phyloP scores from a whole-genome alignment of 2,113 vertebrate species.

The Ariopsis seemanni region DNA sequence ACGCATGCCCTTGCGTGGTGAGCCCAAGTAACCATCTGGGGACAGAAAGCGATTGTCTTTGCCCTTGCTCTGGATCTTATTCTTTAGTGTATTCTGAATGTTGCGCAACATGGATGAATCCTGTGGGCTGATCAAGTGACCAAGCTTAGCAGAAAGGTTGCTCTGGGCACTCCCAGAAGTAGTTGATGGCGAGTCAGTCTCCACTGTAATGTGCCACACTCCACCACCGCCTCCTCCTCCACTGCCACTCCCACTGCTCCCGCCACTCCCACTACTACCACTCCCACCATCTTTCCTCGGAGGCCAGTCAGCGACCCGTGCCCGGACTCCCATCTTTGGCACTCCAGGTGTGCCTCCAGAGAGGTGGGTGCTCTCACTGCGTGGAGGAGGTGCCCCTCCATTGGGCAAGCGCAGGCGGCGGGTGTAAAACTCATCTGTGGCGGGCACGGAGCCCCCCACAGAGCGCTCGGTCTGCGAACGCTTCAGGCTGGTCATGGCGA shows the following conservation, averaged over 20 bases:
- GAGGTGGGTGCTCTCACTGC: conserved; percentile 92
- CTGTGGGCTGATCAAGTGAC: conserved; percentile 86
- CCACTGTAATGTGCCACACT: conserved; percentile 80
- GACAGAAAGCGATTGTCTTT: conserved; percentile 95
- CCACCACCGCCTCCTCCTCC: conserved; percentile 71
- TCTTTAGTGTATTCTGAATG: conserved; percentile 95
- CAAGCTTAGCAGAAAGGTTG: conserved; percentile 83
- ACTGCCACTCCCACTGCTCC: conserved; percentile 69
- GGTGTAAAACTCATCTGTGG: conserved; percentile 93
- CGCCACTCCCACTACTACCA: conserved; percentile 68
- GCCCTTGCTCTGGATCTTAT: conserved; percentile 84
- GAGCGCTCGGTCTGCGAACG: conserved; percentile 97
- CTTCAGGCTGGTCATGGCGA: conserved; percentile 97
- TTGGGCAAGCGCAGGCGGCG: conserved; percentile 93
- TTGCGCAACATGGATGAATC: conserved; percentile 97
- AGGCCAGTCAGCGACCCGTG: conserved; percentile 96
- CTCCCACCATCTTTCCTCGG: conserved; percentile 88
- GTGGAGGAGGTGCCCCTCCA: conserved; percentile 89
- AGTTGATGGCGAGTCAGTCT: conserved; percentile 81
- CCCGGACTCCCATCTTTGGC: conserved; percentile 97
- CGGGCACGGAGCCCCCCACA: conserved; percentile 85
- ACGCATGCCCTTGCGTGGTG: conserved; percentile 92
- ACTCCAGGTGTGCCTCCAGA: conserved; percentile 92
- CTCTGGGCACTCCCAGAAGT: conserved; percentile 73
- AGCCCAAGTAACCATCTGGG: conserved; percentile 91